These are phyloP conservation scores for Acanthosepion lycidas DNA, from an alignment of 2,888 invertebrate species.

Conservation along the genomic window DNA sequence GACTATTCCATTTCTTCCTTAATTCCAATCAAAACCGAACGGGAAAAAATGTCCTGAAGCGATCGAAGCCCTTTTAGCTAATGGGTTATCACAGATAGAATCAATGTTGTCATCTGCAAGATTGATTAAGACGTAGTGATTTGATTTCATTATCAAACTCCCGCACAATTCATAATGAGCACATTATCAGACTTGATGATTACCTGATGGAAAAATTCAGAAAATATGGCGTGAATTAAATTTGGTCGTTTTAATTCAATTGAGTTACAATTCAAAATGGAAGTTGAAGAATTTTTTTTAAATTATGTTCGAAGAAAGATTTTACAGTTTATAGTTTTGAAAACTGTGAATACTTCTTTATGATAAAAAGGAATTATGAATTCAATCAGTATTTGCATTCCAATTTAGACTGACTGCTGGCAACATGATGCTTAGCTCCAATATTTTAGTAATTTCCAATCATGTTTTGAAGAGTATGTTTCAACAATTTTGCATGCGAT, in stretches of 20 bases:
- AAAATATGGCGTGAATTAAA: background rate
- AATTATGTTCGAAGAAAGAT: background rate
- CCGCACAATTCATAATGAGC: background rate
- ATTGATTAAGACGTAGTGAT: background rate
- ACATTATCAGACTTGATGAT: background rate
- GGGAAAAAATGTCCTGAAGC: background rate
- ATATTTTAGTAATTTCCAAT: too few relatives aligned
- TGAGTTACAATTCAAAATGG: background rate
- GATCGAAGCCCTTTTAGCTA: background rate
- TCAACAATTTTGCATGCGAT: too few relatives aligned
- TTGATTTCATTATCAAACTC: background rate
- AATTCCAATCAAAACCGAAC: background rate
- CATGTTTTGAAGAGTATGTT: too few relatives aligned
- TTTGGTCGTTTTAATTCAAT: background rate
- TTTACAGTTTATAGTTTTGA: background rate
- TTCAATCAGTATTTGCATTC: background rate
- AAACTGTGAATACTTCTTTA: background rate
- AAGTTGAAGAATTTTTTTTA: background rate
- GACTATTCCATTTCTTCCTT: background rate
- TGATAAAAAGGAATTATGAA: background rate
- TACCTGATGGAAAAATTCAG: background rate
- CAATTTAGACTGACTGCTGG: too few relatives aligned
- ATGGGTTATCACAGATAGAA: conserved; percentile 2
- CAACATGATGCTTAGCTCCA: too few relatives aligned
- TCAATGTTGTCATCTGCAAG: conserved; percentile 1